phyloP scores from a whole-genome alignment of 2,113 vertebrate species.

The Todiramphus chloris region DNA sequence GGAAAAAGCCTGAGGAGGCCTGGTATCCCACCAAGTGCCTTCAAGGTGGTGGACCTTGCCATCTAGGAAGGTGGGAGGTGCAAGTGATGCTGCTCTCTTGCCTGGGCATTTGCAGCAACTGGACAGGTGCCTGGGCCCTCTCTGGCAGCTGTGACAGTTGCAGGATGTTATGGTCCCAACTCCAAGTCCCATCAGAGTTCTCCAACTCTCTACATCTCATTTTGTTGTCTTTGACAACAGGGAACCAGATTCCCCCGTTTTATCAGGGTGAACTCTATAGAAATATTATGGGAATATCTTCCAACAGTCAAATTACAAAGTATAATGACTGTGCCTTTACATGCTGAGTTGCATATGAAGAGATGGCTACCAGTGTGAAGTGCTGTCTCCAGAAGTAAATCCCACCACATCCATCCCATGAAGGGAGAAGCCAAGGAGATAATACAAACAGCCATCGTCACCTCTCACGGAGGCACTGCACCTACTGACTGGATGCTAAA shows the following conservation, averaged over 20 bases:
- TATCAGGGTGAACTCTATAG: neutral
- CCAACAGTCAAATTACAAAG: neutral
- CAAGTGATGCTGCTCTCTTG: neutral
- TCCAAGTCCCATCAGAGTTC: neutral
- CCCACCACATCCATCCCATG: neutral
- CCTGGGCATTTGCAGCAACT: neutral
- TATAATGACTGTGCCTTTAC: neutral
- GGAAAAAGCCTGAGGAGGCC: neutral
- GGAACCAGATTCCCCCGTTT: neutral
- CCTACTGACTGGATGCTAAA: neutral
- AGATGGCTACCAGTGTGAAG: neutral
- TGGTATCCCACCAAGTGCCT: neutral
- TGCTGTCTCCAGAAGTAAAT: neutral
- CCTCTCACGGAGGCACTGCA: neutral
- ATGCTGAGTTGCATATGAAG: accelerated
- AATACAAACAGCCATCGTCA: neutral
- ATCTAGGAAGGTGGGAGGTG: neutral
- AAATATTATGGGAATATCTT: neutral
- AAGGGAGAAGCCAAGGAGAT: neutral
- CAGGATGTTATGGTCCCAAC: neutral
- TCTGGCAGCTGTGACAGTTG: neutral
- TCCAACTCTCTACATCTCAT: neutral
- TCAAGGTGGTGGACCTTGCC: neutral
- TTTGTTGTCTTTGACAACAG: neutral
- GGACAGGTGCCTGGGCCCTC: neutral